Conservation (phyloP, 2,888 invertebrate genomes). For the Coecobrya sp. region DNA sequence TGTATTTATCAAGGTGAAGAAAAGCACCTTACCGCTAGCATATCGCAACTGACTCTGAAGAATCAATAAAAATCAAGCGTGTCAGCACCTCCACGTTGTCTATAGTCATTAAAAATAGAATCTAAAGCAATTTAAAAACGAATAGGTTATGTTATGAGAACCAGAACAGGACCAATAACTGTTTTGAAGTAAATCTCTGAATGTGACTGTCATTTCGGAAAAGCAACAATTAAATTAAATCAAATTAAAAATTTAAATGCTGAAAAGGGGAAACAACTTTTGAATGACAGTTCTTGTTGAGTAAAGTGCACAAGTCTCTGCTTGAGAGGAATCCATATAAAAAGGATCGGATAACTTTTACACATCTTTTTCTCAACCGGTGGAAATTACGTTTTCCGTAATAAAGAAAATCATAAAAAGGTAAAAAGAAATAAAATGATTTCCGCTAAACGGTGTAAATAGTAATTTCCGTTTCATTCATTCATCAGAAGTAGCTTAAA, state of each 20-base stretch:
- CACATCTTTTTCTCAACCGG: background rate
- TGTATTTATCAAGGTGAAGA: no score
- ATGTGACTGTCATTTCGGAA: background rate
- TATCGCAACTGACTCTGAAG: no score
- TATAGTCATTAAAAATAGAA: no score
- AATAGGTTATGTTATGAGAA: no score
- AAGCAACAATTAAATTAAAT: background rate
- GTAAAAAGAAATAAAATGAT: conserved; percentile 20
- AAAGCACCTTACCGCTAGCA: no score
- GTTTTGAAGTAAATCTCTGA: background rate
- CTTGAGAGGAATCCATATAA: no score
- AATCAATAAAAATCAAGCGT: no score
- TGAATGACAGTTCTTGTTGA: no score
- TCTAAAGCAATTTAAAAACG: no score
- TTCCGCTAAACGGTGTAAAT: conserved; percentile 72
- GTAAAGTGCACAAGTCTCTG: no score
- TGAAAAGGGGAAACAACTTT: background rate
- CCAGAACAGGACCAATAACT: background rate
- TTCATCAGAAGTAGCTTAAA: conserved; percentile 21
- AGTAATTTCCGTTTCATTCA: conserved; percentile 75
- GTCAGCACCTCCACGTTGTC: no score
- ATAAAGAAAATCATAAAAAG: background rate
- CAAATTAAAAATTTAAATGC: background rate
- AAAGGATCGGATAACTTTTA: background rate
- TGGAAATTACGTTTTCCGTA: background rate